Percentiles rank a stretch among this genome's conserved stretches.
phyloP scores from a whole-genome alignment of 2,113 vertebrate species.

The Stigmatopora argus region DNA sequence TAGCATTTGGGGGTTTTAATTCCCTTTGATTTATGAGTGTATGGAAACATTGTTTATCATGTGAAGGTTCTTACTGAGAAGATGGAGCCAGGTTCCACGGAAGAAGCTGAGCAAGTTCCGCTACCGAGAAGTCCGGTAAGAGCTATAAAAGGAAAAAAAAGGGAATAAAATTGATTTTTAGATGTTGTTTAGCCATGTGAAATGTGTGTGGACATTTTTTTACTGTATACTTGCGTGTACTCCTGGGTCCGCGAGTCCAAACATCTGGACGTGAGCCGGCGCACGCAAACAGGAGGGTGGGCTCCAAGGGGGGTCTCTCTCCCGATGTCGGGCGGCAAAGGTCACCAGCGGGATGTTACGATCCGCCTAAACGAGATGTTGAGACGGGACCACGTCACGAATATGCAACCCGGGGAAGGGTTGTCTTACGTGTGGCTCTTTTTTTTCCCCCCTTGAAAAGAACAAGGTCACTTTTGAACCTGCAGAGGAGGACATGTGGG shows the following conservation, averaged over 20 bases:
- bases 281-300: slow-evolving; percentile 65
- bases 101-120: slow-evolving; percentile 49
- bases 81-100: slow-evolving; percentile 71
- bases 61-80: slow-evolving; percentile 53
- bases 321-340: slow-evolving; percentile 59
- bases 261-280: slow-evolving; percentile 57
- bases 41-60: neutral
- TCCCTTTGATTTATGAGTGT: neutral
- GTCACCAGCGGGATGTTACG: slow-evolving; percentile 59
- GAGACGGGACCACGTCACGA: slow-evolving; percentile 48
- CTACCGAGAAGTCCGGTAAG: slow-evolving; percentile 70
- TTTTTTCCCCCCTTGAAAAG: slow-evolving; percentile 28
- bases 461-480: slow-evolving; percentile 34
- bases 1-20: neutral
- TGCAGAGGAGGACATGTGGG: slow-evolving; percentile 52
- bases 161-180: neutral
- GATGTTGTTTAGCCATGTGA: neutral
- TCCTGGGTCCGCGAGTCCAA: slow-evolving; percentile 49
- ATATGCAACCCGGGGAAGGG: slow-evolving; percentile 50
- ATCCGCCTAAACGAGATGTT: slow-evolving; percentile 45
- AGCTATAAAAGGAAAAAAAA: slow-evolving; percentile 29
- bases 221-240: slow-evolving; percentile 23
- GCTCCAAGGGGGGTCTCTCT: slow-evolving; percentile 61
- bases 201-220: slow-evolving; percentile 13
- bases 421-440: slow-evolving; percentile 40